Evolutionary conservation across 2,113 vertebrate species (phyloP).

Genomic region (Mionectes macconnelli): DNA sequence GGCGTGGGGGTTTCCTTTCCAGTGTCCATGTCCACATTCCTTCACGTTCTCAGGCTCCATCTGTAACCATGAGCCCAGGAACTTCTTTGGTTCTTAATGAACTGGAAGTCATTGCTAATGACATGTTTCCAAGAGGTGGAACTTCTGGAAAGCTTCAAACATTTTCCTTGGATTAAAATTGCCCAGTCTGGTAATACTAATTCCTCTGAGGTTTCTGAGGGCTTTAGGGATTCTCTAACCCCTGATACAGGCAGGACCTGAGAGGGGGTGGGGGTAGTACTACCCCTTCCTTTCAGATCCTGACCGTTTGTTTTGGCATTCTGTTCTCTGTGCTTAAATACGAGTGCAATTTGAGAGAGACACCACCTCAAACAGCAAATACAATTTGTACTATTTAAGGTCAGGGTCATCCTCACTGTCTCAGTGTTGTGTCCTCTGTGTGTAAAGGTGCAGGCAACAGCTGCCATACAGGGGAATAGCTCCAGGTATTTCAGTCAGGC

Average conservation of each 20-base stretch:
- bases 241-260: fast-evolving
- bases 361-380: neutral
- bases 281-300: neutral
- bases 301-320: neutral
- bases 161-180: neutral
- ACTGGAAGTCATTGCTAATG: neutral
- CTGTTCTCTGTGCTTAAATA: neutral
- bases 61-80: neutral
- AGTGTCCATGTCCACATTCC: neutral
- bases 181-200: neutral
- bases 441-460: neutral
- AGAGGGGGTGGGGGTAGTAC: neutral
- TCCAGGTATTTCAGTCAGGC: neutral
- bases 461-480: neutral
- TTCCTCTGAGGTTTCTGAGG: neutral
- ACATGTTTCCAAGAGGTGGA: neutral
- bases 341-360: neutral
- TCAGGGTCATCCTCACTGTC: neutral
- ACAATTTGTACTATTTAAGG: neutral
- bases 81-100: neutral
- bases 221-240: neutral
- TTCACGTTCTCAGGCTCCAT: neutral
- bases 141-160: neutral
- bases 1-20: neutral
- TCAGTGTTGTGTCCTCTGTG: neutral